Conservation (phyloP, 2,113 vertebrate genomes). For the Atherinomorus stipes region DNA sequence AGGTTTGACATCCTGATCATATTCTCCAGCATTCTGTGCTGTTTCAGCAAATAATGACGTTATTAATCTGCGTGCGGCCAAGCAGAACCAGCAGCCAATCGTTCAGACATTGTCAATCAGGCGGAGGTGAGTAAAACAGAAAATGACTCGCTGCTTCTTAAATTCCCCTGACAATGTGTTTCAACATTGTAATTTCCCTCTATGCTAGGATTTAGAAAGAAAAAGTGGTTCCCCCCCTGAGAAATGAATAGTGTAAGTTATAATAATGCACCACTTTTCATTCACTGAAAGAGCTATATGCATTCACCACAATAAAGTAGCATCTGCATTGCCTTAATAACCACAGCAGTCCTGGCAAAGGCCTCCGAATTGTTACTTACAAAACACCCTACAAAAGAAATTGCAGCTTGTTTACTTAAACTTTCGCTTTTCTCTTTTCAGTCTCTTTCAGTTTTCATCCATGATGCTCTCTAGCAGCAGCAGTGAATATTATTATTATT, state of each 20-base stretch:
- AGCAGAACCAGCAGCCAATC: neutral
- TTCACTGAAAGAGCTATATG: slow-evolving; percentile 22
- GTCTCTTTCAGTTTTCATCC: no score
- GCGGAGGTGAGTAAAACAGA: neutral
- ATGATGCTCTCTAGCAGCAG: no score
- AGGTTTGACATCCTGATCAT: neutral
- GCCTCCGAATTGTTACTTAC: slow-evolving; percentile 25
- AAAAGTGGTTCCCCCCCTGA: slow-evolving; percentile 31
- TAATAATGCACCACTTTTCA: slow-evolving; percentile 22
- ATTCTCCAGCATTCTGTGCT: neutral
- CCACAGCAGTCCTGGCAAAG: slow-evolving; percentile 30
- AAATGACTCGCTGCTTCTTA: slow-evolving; percentile 11
- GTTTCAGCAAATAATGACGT: slow-evolving; percentile 4
- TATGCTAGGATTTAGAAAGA: neutral
- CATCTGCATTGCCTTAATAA: slow-evolving; percentile 28
- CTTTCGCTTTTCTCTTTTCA: neutral
- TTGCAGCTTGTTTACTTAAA: slow-evolving; percentile 25
- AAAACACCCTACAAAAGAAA: slow-evolving; percentile 14
- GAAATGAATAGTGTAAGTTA: slow-evolving; percentile 20
- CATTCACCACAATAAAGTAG: slow-evolving; percentile 22
- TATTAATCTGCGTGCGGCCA: slow-evolving; percentile 6
- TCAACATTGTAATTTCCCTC: neutral
- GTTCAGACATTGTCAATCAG: slow-evolving; percentile 18
- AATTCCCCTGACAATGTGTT: neutral
- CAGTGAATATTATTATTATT: no score